Base-by-base conservation (phyloP, 2,888 invertebrate species). In the Dicyrtoma fusca region DNA sequence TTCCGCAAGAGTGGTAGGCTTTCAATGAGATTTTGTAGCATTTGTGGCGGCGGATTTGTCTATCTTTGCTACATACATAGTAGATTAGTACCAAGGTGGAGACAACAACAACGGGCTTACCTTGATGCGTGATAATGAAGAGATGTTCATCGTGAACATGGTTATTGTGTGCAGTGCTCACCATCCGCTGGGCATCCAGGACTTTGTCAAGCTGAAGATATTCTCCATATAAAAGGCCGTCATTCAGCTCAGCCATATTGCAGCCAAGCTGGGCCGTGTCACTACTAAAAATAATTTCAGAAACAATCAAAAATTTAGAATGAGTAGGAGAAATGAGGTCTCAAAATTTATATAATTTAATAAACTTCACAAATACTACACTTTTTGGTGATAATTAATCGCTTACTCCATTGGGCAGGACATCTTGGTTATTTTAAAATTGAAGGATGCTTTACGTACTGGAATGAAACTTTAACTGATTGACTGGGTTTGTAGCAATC, bases 81-180 rank as follows among this genome's bases (percentile, higher is more conserved):
- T n/a, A n/a, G n/a, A n/a, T n/a, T n/a, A n/a, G n/a, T n/a, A n/a
- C n/a, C n/a, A n/a, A n/a, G n/a, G n/a, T n/a, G n/a, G n/a, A n/a
- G n/a, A 19, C 5, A 17, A 21, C 26, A 69, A 69, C 14, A 59
- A 49, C 62, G 49, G 23, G 69, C 71, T 75, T 85, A 96, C 97
- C 95, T 90, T 98, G 98, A 86, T 98, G 98, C 13, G 95, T 97
- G 68, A 98, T 88, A 75, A 98, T 97, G 83, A 99, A 99, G 8
- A 98, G 87, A 85, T 98, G 97, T 82, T 98, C 98, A 83, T 98
- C 98, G 80, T 97, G 97, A 0, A 97, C 95, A 0, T 89, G 88
- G 71, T 88, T 86, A 69, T 91, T 88, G 70, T 83, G 82, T 82
- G 90, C 88, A 5, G 87, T 87, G 78, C 94, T 94, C 62, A 93